Evolutionary conservation across 2,113 vertebrate genomes (phyloP).

Genomic region (Panthera tigris): DNA sequence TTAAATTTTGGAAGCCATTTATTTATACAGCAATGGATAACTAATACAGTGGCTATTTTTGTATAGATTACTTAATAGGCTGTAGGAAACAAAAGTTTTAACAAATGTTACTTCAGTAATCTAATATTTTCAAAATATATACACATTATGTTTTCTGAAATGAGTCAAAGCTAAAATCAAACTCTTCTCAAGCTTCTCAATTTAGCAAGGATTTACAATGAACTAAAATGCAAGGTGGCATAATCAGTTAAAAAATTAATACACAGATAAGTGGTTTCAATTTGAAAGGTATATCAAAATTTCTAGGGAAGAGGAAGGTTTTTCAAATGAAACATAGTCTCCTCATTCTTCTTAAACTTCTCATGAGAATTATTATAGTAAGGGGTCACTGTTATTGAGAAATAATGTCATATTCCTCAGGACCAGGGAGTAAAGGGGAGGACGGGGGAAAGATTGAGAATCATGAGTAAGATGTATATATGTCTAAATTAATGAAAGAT

Average conservation of each 20-base stretch:
- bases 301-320: neutral
- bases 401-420: neutral
- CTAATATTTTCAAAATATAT: neutral
- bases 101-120: slow-evolving; percentile 17
- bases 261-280: neutral
- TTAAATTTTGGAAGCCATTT: neutral
- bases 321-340: neutral
- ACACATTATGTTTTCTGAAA: slow-evolving; percentile 12
- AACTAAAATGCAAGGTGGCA: slow-evolving; percentile 5
- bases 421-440: neutral
- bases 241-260: slow-evolving; percentile 23
- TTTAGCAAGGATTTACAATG: slow-evolving; percentile 12
- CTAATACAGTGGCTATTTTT: neutral
- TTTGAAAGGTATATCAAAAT: neutral
- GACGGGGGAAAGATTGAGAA: neutral
- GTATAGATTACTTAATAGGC: neutral
- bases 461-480: neutral
- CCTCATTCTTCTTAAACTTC: neutral
- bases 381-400: neutral
- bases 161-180: slow-evolving; percentile 35
- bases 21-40: neutral
- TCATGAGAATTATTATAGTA: neutral
- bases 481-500: neutral
- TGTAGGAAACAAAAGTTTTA: slow-evolving; percentile 24
- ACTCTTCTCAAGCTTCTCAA: slow-evolving; percentile 1